Conservation (phyloP, 1,140 invertebrate species). For the Cataglyphis hispanica region DNA sequence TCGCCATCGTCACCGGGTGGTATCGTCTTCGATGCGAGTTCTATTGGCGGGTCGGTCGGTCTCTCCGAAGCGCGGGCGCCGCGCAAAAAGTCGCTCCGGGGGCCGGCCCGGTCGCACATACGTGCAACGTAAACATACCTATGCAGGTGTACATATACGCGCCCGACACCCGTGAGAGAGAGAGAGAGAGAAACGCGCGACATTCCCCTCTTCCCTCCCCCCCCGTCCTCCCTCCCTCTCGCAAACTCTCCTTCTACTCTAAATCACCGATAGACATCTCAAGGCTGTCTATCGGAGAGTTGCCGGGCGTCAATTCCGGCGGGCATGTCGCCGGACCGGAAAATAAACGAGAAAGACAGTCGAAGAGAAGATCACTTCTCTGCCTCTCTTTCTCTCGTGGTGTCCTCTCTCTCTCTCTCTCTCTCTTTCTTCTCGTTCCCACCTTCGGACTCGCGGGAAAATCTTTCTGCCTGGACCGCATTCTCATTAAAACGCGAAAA, state of each 20-base stretch:
- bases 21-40: conserved; percentile 15
- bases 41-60: conserved; percentile 62
- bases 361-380: neutral
- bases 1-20: conserved; percentile 28
- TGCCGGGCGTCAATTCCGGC: conserved; percentile 79
- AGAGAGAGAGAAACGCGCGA: conserved; percentile 66
- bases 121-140: conserved; percentile 16
- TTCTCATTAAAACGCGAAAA: neutral
- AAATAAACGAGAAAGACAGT: conserved; percentile 39
- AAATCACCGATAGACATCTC: conserved; percentile 84
- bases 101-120: conserved; percentile 49
- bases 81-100: conserved; percentile 82
- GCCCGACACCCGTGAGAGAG: too few species aligned
- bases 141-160: conserved; percentile 62
- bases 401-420: neutral
- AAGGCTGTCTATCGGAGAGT: conserved; percentile 82
- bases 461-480: neutral
- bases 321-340: conserved; percentile 27
- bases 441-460: neutral
- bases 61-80: conserved; percentile 67
- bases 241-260: conserved; percentile 82
- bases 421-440: neutral
- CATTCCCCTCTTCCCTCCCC: conserved; percentile 76
- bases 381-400: neutral
- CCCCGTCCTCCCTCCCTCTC: conserved; percentile 81